These are phyloP conservation scores for Chiloscyllium punctatum DNA, from an alignment of 2,797 vertebrate genomes.

Conservation along the genomic window DNA sequence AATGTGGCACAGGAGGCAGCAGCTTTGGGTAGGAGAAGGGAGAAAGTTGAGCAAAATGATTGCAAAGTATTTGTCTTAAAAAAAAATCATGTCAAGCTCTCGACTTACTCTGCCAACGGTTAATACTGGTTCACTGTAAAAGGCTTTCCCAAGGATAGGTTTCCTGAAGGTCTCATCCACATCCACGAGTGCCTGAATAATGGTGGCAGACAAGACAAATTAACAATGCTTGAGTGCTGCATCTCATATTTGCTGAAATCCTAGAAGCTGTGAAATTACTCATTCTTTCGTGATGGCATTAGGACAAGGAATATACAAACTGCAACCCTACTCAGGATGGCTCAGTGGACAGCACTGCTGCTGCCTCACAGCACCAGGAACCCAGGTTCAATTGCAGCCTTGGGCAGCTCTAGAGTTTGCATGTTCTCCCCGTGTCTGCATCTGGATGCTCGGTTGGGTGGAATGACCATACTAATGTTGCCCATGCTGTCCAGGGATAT, in stretches of 20 bases:
- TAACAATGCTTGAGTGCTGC: neutral
- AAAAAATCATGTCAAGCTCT: neutral
- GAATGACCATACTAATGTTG: too few relatives aligned
- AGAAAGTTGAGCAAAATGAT: neutral
- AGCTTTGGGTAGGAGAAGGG: neutral
- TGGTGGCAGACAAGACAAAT: slow-evolving; percentile 36
- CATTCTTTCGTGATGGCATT: neutral
- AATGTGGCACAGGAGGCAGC: neutral
- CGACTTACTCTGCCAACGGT: slow-evolving; percentile 76
- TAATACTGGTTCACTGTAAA: slow-evolving; percentile 82
- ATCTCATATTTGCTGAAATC: neutral
- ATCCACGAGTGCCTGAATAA: slow-evolving; percentile 83
- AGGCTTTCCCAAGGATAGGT: slow-evolving; percentile 80
- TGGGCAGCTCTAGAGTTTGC: too few relatives aligned
- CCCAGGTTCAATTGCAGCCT: too few relatives aligned
- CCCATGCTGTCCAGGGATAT: too few relatives aligned
- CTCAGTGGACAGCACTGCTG: too few relatives aligned
- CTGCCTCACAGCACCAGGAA: too few relatives aligned
- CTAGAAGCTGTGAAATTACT: neutral
- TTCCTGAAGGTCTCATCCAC: slow-evolving; percentile 96
- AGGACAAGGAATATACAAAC: neutral
- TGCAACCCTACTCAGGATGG: neutral
- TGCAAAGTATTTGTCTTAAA: neutral
- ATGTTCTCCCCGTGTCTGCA: too few relatives aligned
- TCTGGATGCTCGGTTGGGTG: too few relatives aligned